A percentile compares a stretch with the other conserved stretches of the same genome.
phyloP scores from a whole-genome alignment of 2,797 vertebrate species.

The Lacerta bilineata region DNA sequence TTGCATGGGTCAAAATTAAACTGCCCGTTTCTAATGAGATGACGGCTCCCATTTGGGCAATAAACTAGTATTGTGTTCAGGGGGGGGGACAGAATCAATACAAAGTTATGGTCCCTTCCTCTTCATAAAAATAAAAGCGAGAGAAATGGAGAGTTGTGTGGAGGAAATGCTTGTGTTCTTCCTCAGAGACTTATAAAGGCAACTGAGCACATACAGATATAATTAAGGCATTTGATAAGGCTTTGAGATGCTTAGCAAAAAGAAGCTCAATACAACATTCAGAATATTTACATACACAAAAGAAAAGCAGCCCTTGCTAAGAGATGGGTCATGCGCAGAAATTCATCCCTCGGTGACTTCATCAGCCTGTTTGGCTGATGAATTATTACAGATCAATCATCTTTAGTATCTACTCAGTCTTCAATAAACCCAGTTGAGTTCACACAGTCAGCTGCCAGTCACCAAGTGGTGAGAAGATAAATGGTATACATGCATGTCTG shows the following conservation, averaged over 20 bases:
- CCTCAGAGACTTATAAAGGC: slow-evolving; percentile 64
- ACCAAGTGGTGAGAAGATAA: background rate
- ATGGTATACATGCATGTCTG: background rate
- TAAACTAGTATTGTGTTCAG: slow-evolving; percentile 61
- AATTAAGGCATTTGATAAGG: slow-evolving; percentile 69
- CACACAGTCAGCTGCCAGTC: background rate
- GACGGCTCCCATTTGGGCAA: slow-evolving; percentile 74
- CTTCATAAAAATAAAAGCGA: slow-evolving; percentile 68
- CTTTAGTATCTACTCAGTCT: background rate
- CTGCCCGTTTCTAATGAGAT: slow-evolving; percentile 71
- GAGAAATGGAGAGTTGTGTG: slow-evolving; percentile 49
- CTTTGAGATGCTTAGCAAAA: slow-evolving; percentile 46
- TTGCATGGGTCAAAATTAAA: slow-evolving; percentile 71
- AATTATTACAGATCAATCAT: no score
- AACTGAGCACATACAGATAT: slow-evolving; percentile 63
- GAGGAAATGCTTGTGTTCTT: slow-evolving; percentile 34
- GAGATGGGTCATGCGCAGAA: background rate
- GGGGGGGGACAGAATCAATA: slow-evolving; percentile 61
- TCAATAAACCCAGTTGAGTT: background rate
- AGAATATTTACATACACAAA: background rate
- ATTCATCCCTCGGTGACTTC: background rate
- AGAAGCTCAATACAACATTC: slow-evolving; percentile 35
- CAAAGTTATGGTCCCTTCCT: slow-evolving; percentile 71
- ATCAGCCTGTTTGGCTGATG: background rate
- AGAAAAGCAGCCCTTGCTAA: background rate